Conservation (phyloP, 2,888 invertebrate species). For the Falcaria lacertinaria region DNA sequence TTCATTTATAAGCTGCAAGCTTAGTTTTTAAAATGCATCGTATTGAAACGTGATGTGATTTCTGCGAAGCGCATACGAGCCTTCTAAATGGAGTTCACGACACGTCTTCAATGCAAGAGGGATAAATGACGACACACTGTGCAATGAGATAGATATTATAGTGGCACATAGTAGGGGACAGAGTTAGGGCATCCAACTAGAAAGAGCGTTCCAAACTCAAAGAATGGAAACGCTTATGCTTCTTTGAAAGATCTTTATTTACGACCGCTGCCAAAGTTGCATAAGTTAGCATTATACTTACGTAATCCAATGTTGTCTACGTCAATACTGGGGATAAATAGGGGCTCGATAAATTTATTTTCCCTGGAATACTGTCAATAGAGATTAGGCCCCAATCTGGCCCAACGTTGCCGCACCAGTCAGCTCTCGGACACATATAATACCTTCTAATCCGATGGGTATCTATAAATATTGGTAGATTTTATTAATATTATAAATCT, state of each 20-base stretch:
- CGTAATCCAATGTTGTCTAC: background rate
- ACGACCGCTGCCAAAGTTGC: conserved; percentile 4
- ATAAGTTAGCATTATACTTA: background rate
- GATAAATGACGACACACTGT: conserved; percentile 60
- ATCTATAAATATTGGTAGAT: background rate
- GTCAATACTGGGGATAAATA: background rate
- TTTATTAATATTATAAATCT: no score
- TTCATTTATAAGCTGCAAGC: no score
- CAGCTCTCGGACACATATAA: background rate
- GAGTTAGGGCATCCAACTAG: background rate
- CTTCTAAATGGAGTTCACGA: conserved; percentile 21
- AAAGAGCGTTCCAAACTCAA: conserved; percentile 42
- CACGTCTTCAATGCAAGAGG: conserved; percentile 56
- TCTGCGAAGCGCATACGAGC: conserved; percentile 17
- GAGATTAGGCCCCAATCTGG: background rate
- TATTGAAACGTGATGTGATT: conserved; percentile 2
- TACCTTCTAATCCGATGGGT: background rate
- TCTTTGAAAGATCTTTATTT: conserved; percentile 19
- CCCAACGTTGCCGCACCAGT: background rate
- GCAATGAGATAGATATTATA: conserved; percentile 66
- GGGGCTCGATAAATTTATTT: background rate
- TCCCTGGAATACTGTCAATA: background rate
- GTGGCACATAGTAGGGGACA: conserved; percentile 37
- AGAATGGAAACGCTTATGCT: conserved; percentile 19
- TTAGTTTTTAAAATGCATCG: conserved; percentile 29